These are phyloP conservation scores for Columba livia DNA, from an alignment of 2,113 vertebrate genomes.

Conservation along the genomic window DNA sequence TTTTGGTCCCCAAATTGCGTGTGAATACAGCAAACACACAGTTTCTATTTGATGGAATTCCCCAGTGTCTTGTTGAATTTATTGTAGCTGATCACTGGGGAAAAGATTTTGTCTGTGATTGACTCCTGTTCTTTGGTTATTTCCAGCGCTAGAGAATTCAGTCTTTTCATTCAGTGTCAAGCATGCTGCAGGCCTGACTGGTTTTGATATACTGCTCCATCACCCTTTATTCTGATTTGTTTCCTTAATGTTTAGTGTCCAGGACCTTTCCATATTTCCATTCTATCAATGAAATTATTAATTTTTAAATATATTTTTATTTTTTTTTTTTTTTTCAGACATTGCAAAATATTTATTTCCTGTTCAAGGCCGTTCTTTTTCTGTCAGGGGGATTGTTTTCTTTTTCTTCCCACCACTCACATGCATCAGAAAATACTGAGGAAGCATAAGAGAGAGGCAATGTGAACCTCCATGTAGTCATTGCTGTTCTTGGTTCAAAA, in stretches of 20 bases:
- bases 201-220: not conserved
- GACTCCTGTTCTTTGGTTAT: not conserved
- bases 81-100: not conserved
- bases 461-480: not conserved
- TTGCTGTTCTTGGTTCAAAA: slow-evolving; percentile 41
- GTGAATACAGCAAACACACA: not conserved
- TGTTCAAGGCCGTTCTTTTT: not conserved
- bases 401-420: not conserved
- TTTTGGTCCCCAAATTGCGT: not conserved
- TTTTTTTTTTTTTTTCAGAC: not conserved
- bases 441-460: not conserved
- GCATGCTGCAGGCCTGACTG: not conserved
- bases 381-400: not conserved
- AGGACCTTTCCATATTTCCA: not conserved
- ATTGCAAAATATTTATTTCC: not conserved
- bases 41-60: not conserved
- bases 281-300: not conserved
- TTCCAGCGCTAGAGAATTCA: not conserved
- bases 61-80: not conserved
- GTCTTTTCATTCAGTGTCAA: not conserved
- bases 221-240: not conserved
- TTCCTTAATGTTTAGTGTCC: not conserved
- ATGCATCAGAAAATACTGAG: not conserved
- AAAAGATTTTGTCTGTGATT: not conserved
- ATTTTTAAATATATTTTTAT: not conserved